Base-by-base conservation (phyloP, 64 coral and sea anemone genomes). In the Acropora yongei region DNA sequence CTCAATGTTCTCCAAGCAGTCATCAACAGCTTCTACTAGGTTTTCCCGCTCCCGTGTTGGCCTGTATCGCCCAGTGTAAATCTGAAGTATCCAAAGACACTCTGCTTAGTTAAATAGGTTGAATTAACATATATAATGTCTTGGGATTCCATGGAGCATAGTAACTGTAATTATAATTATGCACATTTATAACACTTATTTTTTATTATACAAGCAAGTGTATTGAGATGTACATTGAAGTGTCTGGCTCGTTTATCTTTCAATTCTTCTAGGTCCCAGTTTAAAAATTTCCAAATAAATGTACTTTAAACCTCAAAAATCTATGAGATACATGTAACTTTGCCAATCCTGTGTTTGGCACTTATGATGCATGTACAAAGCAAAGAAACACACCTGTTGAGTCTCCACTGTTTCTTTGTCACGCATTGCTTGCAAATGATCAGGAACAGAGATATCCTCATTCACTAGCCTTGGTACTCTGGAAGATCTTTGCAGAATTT, bases 321-420 rank as follows among this genome's bases (percentile, higher is more conserved):
- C 66, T 69, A 6, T 69, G 30, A 73, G 13, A 30, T 75, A 75
- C 73, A 75, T 75, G 73, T 42, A 75, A 41, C 69, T 73, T 2
- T 73, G 69, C 69, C 69, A 39, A 14, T 73, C 69, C 40, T 20
- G n/a, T 44, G 20, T 43, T 43, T 43, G 9, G 30, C 39, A 9
- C 41, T 75, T 3, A 42, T 44, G 10, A 75, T 42, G 9, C 73
- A 75, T 75, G 39, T 44, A 75, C 73, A 43, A 75, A 75, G 39
- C 73, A 75, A 46, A 2, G 18, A 20, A 42, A 53, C 48, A 80
- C 78, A 80, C 18, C 48, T 80, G 49, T 55, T 80, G 49, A 55
- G 78, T 80, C 17, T 80, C 49, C 48, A 55, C 48, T 80, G 78
- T 80, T 55, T 80, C 78, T 80, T 80, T 80, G 78, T 80, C 78